These are phyloP conservation scores for Condylostylus longicornis DNA, from an alignment of 1,140 invertebrate genomes.

Conservation along the genomic window DNA sequence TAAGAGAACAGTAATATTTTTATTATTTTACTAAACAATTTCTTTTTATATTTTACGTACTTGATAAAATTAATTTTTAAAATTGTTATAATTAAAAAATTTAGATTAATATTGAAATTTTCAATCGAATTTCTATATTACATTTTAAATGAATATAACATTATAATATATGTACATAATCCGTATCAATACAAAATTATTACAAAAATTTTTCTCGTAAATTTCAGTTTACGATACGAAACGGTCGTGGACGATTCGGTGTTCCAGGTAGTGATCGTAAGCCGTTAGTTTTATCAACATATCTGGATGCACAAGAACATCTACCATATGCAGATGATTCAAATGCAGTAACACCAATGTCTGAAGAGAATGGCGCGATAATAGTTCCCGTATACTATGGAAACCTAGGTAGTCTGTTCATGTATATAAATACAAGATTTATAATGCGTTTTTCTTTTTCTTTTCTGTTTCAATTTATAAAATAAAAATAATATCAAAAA, in stretches of 20 bases:
- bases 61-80: no score
- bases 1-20: no score
- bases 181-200: no score
- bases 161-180: no score
- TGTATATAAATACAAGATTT: no score
- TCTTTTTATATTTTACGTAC: no score
- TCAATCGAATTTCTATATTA: no score
- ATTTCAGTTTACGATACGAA: slow-evolving; percentile 49
- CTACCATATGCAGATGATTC: slow-evolving; percentile 95
- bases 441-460: background rate
- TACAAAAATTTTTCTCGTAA: background rate
- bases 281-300: slow-evolving; percentile 83
- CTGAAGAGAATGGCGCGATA: slow-evolving; percentile 90
- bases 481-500: slow-evolving; percentile 1
- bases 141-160: no score
- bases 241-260: slow-evolving; percentile 49
- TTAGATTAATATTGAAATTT: no score
- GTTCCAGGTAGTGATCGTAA: slow-evolving; percentile 72
- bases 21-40: no score
- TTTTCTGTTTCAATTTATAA: background rate
- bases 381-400: slow-evolving; percentile 78
- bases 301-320: slow-evolving; percentile 89
- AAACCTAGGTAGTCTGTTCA: slow-evolving; percentile 43
- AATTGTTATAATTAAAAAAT: no score
- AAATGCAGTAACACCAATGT: slow-evolving; percentile 94